Conservation (phyloP, 2,888 invertebrate genomes). For the Himalopsyche anomala region DNA sequence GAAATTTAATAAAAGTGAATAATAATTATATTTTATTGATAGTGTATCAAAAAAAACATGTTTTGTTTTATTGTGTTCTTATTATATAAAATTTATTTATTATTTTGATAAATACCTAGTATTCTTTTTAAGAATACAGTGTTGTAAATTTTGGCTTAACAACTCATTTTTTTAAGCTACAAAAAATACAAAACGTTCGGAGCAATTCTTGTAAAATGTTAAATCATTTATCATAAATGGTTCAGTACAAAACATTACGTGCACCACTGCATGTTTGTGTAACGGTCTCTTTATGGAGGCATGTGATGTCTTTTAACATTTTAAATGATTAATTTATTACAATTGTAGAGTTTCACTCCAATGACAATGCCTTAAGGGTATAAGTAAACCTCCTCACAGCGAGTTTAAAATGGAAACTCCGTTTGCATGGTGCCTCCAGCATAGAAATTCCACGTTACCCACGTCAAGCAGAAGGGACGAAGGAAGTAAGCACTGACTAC, state of each 20-base stretch:
- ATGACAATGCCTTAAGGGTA: constrained; percentile 2
- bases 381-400: constrained; percentile 15
- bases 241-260: not conserved
- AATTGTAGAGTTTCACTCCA: constrained; percentile 27
- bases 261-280: constrained; percentile 7
- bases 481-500: not conserved
- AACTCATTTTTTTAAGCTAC: too few species aligned
- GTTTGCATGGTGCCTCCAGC: constrained; percentile 12
- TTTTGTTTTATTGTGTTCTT: too few species aligned
- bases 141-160: too few species aligned
- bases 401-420: constrained; percentile 26
- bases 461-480: not conserved
- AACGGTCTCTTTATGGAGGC: constrained; percentile 9
- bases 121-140: too few species aligned
- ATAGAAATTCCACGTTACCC: constrained; percentile 20
- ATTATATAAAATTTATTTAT: too few species aligned
- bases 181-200: too few species aligned
- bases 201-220: too few species aligned
- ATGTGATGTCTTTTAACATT: constrained; percentile 26
- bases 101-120: too few species aligned
- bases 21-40: too few species aligned
- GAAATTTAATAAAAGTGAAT: too few species aligned
- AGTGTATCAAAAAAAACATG: too few species aligned
- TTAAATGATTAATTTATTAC: constrained; percentile 34
- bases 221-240: too few species aligned